Evolutionary conservation across 2,113 vertebrate species (phyloP), one percentile per base, ranked within the genome.

Genomic region (Lasiurus borealis): DNA sequence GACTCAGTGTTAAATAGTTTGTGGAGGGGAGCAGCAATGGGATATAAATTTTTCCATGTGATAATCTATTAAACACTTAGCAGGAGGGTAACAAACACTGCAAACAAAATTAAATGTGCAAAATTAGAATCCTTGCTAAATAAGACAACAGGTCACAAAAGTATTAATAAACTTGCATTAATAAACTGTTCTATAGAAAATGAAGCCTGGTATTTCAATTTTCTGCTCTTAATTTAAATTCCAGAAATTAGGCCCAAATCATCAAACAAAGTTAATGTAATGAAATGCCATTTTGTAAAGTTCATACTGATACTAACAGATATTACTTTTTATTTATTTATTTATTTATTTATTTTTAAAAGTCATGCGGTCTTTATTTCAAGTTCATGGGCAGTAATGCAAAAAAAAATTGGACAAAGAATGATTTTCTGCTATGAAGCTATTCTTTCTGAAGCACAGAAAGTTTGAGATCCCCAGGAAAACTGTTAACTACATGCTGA

Each of bases 201-300:
- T 46, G 46, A 81, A 94, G 15, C 11, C 16, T 3, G 16, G 3
- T 64, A 71, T 54, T 62, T 86, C 2, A 8, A 85, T 75, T 36
- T 73, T 72, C 54, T 87, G 40, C 5, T 77, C 8, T 62, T 77
- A 36, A 83, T 52, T 83, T 76, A 62, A 88, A 83, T 91, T 90
- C 44, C 8, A 84, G 48, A 71, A 88, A 64, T 64, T 72, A 75
- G 69, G 14, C 0, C 29, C 62, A 77, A 5, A 83, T 21, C 12
- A 76, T 4, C 40, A 86, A 34, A 82, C 48, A 93, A 44, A 82
- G 27, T 8, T 31, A 29, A 64, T 64, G 3, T 52, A 72, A 73
- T 66, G 10, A 82, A 73, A 68, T 34, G 62, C 48, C 36, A 68
- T 23, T 75, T 90, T 86, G 15, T n/a, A 57, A 80, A 73, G 6